Percentiles rank a stretch among this genome's conserved stretches.
Conservation (phyloP, 2,888 invertebrate genomes). For the Erannis defoliaria region DNA sequence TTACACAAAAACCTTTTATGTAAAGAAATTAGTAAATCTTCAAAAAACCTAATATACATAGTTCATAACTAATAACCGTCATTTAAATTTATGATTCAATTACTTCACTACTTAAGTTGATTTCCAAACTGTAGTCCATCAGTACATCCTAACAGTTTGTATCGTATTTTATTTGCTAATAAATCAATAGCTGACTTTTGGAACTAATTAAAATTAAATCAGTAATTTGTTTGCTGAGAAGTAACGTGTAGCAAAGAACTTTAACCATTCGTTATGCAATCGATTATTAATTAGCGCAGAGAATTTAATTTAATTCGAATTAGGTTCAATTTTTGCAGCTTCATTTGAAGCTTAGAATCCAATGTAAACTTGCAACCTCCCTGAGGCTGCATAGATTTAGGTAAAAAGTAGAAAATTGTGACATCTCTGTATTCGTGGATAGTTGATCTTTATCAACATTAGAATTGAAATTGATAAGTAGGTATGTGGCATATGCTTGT, state of each 20-base stretch:
- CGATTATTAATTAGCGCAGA: slow-evolving; percentile 39
- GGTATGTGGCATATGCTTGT: slow-evolving; percentile 83
- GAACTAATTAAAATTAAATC: slow-evolving; percentile 38
- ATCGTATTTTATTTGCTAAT: slow-evolving; percentile 31
- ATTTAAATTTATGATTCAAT: slow-evolving; percentile 26
- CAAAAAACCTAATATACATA: slow-evolving; percentile 1
- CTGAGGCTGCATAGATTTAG: slow-evolving; percentile 13
- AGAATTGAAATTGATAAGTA: slow-evolving; percentile 81
- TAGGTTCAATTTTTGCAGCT: slow-evolving; percentile 33
- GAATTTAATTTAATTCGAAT: slow-evolving; percentile 40
- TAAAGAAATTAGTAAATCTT: background rate
- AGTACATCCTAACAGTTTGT: slow-evolving; percentile 18
- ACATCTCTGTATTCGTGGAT: slow-evolving; percentile 8
- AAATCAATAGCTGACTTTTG: slow-evolving; percentile 32
- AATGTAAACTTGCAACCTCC: background rate
- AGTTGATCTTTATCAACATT: slow-evolving; percentile 62
- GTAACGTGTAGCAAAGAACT: slow-evolving; percentile 31
- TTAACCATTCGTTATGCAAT: slow-evolving; percentile 38
- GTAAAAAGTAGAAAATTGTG: slow-evolving; percentile 9
- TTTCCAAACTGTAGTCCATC: slow-evolving; percentile 30
- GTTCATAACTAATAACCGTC: slow-evolving; percentile 5
- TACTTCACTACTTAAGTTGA: slow-evolving; percentile 18
- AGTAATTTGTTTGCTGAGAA: slow-evolving; percentile 35
- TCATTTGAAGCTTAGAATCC: slow-evolving; percentile 12
- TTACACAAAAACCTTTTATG: background rate